A percentile compares a stretch with the other conserved stretches of the same genome.
Evolutionary conservation across 64 coral and sea anemone species (phyloP).

Genomic region (Dendronephthya gigantea): DNA sequence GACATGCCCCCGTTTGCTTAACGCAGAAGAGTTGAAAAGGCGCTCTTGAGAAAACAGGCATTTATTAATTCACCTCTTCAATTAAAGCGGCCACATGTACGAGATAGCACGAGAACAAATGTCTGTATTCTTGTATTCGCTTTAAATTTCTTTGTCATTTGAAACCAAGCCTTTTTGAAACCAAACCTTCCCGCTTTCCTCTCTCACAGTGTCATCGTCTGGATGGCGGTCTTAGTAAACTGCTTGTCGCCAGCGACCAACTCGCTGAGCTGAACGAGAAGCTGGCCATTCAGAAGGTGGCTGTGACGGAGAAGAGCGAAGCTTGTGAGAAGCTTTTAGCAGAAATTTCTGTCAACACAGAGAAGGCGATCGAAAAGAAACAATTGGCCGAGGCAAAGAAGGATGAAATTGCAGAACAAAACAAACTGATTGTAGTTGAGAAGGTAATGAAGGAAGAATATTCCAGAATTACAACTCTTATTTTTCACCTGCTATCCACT

Average conservation of each 20-base stretch:
- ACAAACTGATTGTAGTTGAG: slow-evolving; percentile 73
- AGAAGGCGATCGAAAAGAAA: slow-evolving; percentile 86
- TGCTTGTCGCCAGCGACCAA: slow-evolving; percentile 87
- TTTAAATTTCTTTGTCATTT: too few species aligned
- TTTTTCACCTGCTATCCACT: not conserved
- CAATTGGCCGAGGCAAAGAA: slow-evolving; percentile 77
- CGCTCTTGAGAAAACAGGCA: too few species aligned
- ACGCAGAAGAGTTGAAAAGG: too few species aligned
- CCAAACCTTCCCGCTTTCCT: not conserved
- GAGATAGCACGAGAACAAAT: too few species aligned
- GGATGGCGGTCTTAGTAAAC: slow-evolving; percentile 92
- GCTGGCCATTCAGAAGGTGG: slow-evolving; percentile 84
- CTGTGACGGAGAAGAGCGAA: slow-evolving; percentile 94
- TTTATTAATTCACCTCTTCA: too few species aligned
- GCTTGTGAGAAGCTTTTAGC: slow-evolving; percentile 79
- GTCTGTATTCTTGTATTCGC: not conserved
- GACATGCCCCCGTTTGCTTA: too few species aligned
- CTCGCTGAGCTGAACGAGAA: slow-evolving; percentile 96
- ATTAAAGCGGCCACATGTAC: too few species aligned
- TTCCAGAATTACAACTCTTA: not conserved
- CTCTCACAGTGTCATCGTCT: slow-evolving; percentile 83
- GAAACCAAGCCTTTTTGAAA: not conserved
- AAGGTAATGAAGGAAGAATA: slow-evolving; percentile 19
- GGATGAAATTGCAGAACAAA: slow-evolving; percentile 84
- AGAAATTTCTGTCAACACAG: slow-evolving; percentile 71